phyloP scores from a whole-genome alignment of 2,113 vertebrate species.

The Pomatorhinus ruficollis region DNA sequence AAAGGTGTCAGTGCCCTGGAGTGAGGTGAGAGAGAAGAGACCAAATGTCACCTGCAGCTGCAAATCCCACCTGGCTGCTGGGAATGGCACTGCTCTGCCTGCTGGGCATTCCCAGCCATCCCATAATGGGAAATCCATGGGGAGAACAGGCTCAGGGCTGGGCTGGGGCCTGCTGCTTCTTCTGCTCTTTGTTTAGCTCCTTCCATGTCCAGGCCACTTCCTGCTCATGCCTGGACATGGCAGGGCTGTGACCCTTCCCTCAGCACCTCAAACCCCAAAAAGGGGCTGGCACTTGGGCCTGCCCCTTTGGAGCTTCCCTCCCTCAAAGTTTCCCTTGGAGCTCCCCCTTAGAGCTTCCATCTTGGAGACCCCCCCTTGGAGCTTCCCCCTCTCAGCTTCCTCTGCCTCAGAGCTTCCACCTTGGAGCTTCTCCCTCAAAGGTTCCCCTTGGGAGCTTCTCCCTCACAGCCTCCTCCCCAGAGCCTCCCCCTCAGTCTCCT shows the following conservation, averaged over 20 bases:
- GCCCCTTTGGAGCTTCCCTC: accelerated
- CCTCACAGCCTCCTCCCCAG: no score
- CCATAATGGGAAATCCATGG: neutral
- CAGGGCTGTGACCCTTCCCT: neutral
- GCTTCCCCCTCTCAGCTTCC: no score
- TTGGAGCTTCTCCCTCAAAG: neutral
- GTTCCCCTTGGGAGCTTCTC: neutral
- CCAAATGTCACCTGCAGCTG: conserved; percentile 3
- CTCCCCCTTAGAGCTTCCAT: no score
- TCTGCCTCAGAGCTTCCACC: accelerated
- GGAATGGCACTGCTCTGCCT: neutral
- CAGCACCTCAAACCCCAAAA: neutral
- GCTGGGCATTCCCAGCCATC: neutral
- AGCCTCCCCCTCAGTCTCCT: neutral
- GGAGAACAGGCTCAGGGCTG: neutral
- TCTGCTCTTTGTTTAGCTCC: neutral
- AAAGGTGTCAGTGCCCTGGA: conserved; percentile 87
- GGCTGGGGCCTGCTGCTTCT: neutral
- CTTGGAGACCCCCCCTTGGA: no score
- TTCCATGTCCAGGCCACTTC: neutral
- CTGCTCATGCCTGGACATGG: neutral
- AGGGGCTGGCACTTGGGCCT: neutral
- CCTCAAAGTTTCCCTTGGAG: accelerated
- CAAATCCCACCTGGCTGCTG: neutral
- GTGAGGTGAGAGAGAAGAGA: neutral